These are phyloP conservation scores for Globodera ellingtonae DNA, from an alignment of 1,140 invertebrate species.

Conservation along the genomic window DNA sequence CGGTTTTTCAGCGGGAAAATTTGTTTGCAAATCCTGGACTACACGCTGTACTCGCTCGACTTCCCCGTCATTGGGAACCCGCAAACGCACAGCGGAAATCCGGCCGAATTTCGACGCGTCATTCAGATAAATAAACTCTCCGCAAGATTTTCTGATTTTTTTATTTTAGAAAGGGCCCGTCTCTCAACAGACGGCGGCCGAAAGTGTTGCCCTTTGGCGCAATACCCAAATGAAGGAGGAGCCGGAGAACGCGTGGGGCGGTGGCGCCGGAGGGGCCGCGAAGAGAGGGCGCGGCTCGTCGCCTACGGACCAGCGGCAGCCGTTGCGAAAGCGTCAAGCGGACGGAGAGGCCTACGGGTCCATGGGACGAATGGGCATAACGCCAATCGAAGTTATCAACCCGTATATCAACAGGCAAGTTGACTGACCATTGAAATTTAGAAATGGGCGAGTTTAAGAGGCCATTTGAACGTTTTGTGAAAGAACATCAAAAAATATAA, in stretches of 20 bases:
- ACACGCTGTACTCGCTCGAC: constrained; percentile 29
- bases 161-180: background rate
- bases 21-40: constrained; percentile 42
- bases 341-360: constrained; percentile 2
- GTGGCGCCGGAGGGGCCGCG: background rate
- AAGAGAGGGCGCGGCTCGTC: constrained; percentile 14
- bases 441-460: too few relatives aligned
- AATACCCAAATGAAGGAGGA: background rate
- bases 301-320: constrained; percentile 25
- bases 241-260: constrained; percentile 3
- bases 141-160: background rate
- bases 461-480: too few relatives aligned
- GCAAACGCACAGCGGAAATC: constrained; percentile 39
- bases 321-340: constrained; percentile 16
- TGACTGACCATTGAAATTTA: background rate
- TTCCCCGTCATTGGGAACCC: constrained; percentile 47
- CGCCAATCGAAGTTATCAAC: constrained; percentile 49
- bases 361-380: background rate
- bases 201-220: constrained; percentile 7
- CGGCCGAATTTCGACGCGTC: constrained; percentile 38
- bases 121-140: constrained; percentile 7
- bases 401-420: constrained; percentile 53
- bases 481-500: too few relatives aligned
- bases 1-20: constrained; percentile 37
- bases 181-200: background rate